phyloP scores from a whole-genome alignment of 2,113 vertebrate species.

The Clarias batrachus region DNA sequence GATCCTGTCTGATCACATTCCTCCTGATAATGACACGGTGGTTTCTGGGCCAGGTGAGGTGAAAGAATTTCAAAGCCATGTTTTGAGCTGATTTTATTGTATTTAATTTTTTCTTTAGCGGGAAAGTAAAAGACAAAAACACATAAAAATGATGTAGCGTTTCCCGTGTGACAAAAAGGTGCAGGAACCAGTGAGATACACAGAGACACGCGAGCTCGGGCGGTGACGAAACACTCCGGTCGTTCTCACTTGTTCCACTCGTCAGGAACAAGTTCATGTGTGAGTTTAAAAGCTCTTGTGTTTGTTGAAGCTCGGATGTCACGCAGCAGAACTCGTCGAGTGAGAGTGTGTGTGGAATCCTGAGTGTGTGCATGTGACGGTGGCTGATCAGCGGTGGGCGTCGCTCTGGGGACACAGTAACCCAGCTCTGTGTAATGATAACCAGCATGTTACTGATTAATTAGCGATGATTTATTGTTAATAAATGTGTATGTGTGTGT shows the following conservation, averaged over 20 bases:
- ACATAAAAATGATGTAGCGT: background rate
- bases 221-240: too few relatives aligned
- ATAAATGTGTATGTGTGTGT: background rate
- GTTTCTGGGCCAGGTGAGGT: slow-evolving; percentile 4
- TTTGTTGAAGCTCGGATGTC: slow-evolving; percentile 60
- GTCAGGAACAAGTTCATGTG: background rate
- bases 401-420: slow-evolving; percentile 62
- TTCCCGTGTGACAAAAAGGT: background rate
- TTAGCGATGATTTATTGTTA: background rate
- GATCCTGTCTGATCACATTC: slow-evolving; percentile 69
- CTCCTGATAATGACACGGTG: slow-evolving; percentile 57
- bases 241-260: background rate
- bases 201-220: background rate
- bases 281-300: slow-evolving; percentile 40
- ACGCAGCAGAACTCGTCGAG: slow-evolving; percentile 47
- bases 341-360: slow-evolving; percentile 66
- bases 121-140: background rate
- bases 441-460: background rate
- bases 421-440: slow-evolving; percentile 52
- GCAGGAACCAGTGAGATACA: background rate
- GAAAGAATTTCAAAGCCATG: background rate
- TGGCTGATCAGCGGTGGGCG: slow-evolving; percentile 58
- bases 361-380: slow-evolving; percentile 65
- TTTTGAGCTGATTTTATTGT: background rate
- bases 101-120: background rate